Percentiles rank a stretch among this genome's conserved stretches.
Evolutionary conservation across 2,888 invertebrate genomes (phyloP).

Genomic region (Sminthurides aquaticus): DNA sequence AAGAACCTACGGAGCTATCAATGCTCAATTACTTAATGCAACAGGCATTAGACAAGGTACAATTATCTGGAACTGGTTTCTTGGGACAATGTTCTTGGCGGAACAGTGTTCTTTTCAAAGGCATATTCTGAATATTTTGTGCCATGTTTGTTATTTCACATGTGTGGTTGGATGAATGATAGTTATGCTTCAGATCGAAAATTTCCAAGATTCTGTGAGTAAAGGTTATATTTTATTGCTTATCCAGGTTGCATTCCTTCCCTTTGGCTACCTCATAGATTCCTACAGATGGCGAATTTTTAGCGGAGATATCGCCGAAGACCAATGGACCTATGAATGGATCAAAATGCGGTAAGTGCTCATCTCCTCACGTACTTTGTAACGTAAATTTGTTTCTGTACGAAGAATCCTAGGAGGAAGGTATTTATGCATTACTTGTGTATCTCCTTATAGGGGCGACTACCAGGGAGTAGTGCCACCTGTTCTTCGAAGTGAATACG

Average conservation of each 20-base stretch:
- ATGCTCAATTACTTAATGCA: slow-evolving; percentile 70
- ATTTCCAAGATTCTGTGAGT: neutral
- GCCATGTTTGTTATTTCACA: too few relatives aligned
- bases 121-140: too few relatives aligned
- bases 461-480: slow-evolving; percentile 81
- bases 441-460: slow-evolving; percentile 64
- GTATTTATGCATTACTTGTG: neutral
- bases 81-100: too few relatives aligned
- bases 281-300: slow-evolving; percentile 64
- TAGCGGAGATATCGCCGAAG: slow-evolving; percentile 55
- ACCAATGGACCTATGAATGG: slow-evolving; percentile 59
- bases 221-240: slow-evolving; percentile 1
- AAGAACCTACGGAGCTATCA: slow-evolving; percentile 55
- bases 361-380: neutral
- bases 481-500: slow-evolving; percentile 70
- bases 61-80: too few relatives aligned
- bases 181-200: neutral
- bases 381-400: too few relatives aligned
- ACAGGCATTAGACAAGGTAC: slow-evolving; percentile 68
- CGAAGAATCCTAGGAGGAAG: neutral
- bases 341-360: slow-evolving; percentile 54
- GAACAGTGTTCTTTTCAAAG: too few relatives aligned
- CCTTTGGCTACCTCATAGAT: slow-evolving; percentile 64
- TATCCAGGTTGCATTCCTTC: slow-evolving; percentile 59
- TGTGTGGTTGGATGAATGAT: neutral